phyloP scores from a whole-genome alignment of 2,797 vertebrate species.

The Calcarius lapponicus region DNA sequence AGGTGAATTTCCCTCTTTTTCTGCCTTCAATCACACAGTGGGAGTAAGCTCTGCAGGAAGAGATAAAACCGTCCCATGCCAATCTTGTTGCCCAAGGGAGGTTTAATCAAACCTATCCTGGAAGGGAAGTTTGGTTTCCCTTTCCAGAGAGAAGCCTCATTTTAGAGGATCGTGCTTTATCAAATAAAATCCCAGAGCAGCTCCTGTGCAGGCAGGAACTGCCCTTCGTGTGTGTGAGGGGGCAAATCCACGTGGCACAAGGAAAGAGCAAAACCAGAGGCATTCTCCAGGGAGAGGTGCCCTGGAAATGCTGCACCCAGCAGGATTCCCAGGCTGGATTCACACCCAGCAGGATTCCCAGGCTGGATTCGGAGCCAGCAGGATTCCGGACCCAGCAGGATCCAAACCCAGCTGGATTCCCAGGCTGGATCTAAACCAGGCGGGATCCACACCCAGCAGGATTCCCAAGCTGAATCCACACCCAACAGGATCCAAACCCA shows the following conservation, averaged over 20 bases:
- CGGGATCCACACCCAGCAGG: not conserved
- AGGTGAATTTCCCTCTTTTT: not conserved
- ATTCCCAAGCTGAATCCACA: not conserved
- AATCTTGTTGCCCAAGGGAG: not conserved
- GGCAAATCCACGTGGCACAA: not conserved
- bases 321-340: no score
- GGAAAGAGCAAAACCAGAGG: not conserved
- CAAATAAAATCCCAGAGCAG: not conserved
- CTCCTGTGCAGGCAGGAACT: not conserved
- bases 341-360: not conserved
- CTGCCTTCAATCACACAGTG: fast-evolving
- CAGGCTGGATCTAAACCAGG: no score
- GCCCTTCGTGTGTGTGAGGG: not conserved
- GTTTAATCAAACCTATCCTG: not conserved
- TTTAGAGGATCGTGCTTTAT: not conserved
- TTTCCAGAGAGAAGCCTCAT: not conserved
- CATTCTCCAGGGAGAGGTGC: no score
- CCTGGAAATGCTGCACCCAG: not conserved
- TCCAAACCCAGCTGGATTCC: not conserved
- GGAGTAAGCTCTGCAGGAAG: not conserved
- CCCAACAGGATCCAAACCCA: no score
- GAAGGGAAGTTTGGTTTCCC: not conserved
- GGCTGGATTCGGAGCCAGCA: not conserved
- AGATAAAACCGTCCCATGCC: fast-evolving
- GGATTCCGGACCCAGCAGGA: not conserved